These are phyloP conservation scores for Setipinna tenuifilis DNA, from an alignment of 2,797 vertebrate genomes.

Conservation along the genomic window DNA sequence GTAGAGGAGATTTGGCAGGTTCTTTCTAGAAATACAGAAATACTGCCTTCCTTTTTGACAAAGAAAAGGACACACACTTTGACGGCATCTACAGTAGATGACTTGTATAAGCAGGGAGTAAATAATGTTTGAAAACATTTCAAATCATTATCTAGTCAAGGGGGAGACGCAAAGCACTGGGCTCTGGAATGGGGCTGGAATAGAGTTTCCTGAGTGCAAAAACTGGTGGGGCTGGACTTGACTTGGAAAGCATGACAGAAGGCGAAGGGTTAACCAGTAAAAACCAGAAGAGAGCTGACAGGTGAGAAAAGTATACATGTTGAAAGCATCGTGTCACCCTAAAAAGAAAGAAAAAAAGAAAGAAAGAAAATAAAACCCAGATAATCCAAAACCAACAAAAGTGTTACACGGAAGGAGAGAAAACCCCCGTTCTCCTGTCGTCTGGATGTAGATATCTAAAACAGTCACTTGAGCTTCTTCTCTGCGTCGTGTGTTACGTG, in stretches of 20 bases:
- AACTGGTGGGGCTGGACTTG: slow-evolving; percentile 72
- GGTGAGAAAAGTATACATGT: background rate
- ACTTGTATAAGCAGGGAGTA: background rate
- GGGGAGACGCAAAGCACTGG: background rate
- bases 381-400: slow-evolving; percentile 10
- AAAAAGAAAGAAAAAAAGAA: slow-evolving; percentile 75
- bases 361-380: slow-evolving; percentile 67
- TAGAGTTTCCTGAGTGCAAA: slow-evolving; percentile 98
- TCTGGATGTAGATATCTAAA: slow-evolving; percentile 60
- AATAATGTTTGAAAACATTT: slow-evolving; percentile 4
- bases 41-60: slow-evolving; percentile 53
- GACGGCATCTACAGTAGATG: background rate
- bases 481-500: slow-evolving; percentile 83
- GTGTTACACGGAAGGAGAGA: slow-evolving; percentile 55
- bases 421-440: slow-evolving; percentile 32
- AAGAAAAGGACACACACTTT: background rate
- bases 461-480: slow-evolving; percentile 47
- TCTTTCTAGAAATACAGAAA: slow-evolving; percentile 64
- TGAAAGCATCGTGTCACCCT: slow-evolving; percentile 39
- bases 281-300: slow-evolving; percentile 1
- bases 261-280: slow-evolving; percentile 54
- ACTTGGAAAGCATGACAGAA: slow-evolving; percentile 83
- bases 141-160: background rate
- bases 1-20: slow-evolving; percentile 65
- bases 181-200: slow-evolving; percentile 70